A percentile compares a stretch with the other conserved stretches of the same genome.
phyloP scores from a whole-genome alignment of 2,113 vertebrate species.

The Andinoacara biseriatus region DNA sequence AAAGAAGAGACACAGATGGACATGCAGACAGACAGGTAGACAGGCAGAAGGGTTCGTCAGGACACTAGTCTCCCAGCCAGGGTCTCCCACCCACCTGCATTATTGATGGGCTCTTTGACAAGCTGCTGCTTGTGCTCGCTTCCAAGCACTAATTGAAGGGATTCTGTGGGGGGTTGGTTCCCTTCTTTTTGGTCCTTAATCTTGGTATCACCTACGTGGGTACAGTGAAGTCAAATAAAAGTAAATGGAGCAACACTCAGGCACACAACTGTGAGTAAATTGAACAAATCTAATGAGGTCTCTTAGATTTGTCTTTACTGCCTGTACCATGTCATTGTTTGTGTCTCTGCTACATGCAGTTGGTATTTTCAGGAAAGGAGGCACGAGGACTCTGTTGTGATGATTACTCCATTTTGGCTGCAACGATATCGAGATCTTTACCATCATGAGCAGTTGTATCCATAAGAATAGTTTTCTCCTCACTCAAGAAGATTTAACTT shows the following conservation, averaged over 20 bases:
- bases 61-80: constrained; percentile 51
- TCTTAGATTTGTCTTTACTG: neutral
- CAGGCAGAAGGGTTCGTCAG: constrained; percentile 28
- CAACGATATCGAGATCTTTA: neutral
- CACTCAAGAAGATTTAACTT: neutral
- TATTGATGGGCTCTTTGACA: constrained; percentile 79
- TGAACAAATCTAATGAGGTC: neutral
- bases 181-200: constrained; percentile 22
- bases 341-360: neutral
- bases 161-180: constrained; percentile 42
- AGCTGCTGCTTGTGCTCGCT: constrained; percentile 52
- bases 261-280: neutral
- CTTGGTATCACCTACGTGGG: neutral
- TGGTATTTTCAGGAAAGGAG: neutral
- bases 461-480: neutral
- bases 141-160: constrained; percentile 61
- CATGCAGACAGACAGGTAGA: constrained; percentile 53
- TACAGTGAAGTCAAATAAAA: neutral
- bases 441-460: neutral
- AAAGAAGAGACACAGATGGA: constrained; percentile 38
- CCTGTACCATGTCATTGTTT: neutral
- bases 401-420: neutral
- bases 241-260: neutral
- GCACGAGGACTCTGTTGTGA: rapidly evolving
- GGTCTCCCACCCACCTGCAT: constrained; percentile 74